Percentiles rank a stretch among this genome's conserved stretches.
Evolutionary conservation across 1,140 invertebrate genomes (phyloP).

Genomic region (Drosophila takahashii): DNA sequence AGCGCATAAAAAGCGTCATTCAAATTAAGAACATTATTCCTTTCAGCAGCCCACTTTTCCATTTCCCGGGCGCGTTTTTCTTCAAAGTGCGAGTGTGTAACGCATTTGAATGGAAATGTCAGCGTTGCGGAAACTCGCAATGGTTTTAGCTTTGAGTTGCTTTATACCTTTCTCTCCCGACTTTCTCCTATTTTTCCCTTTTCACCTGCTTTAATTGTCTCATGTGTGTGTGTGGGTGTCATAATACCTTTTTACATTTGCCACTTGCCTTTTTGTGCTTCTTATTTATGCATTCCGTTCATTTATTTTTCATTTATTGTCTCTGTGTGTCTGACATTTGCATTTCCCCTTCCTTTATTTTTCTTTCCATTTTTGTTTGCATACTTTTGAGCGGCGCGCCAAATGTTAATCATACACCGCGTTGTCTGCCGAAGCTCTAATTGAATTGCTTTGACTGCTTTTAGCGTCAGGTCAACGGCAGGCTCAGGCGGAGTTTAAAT

Average conservation of each 20-base stretch:
- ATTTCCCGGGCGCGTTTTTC: background rate
- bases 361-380: constrained; percentile 39
- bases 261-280: constrained; percentile 69
- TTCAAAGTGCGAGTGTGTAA: constrained; percentile 48
- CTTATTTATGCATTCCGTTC: constrained; percentile 77
- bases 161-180: background rate
- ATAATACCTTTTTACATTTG: constrained; percentile 67
- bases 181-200: constrained; percentile 4
- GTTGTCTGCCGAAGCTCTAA: constrained; percentile 51
- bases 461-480: constrained; percentile 37
- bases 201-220: constrained; percentile 68
- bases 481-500: constrained; percentile 37
- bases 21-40: constrained; percentile 73
- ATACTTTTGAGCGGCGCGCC: constrained; percentile 60
- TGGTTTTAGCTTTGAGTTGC: constrained; percentile 24
- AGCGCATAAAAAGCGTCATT: constrained; percentile 73
- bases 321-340: constrained; percentile 60
- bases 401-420: constrained; percentile 54
- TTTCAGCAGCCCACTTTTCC: background rate
- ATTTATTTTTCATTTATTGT: constrained; percentile 67
- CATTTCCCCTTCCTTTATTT: constrained; percentile 49
- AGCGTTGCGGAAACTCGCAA: constrained; percentile 55
- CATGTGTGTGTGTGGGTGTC: constrained; percentile 20
- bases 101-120: constrained; percentile 65
- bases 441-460: constrained; percentile 64